Percentiles rank a stretch among this genome's conserved stretches.
Conservation (phyloP, 2,797 vertebrate genomes). For the Chromobotia macracanthus region DNA sequence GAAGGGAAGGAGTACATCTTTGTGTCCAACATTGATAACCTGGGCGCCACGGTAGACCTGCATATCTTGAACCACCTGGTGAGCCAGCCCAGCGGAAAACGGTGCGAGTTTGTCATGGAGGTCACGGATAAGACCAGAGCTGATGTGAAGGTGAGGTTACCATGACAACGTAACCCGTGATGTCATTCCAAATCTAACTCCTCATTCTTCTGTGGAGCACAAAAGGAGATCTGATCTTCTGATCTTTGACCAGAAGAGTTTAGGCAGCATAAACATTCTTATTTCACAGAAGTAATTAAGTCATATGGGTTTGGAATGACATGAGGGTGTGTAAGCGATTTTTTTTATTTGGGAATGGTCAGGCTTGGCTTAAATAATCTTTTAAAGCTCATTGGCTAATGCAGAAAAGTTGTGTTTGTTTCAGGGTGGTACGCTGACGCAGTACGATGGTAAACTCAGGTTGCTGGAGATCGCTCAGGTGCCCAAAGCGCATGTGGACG, state of each 20-base stretch:
- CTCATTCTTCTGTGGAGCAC: too few species aligned
- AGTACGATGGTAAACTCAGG: conserved; percentile 85
- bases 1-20: conserved; percentile 90
- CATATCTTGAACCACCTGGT: conserved; percentile 88
- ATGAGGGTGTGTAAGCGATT: background rate
- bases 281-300: too few species aligned
- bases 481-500: conserved; percentile 86
- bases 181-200: too few species aligned
- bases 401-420: background rate
- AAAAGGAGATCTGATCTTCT: too few species aligned
- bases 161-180: background rate
- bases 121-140: conserved; percentile 90
- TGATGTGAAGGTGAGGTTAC: conserved; percentile 84
- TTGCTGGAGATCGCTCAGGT: conserved; percentile 90
- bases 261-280: too few species aligned
- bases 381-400: background rate
- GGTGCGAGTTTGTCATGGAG: conserved; percentile 90
- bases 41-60: conserved; percentile 89
- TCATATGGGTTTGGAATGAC: background rate
- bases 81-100: conserved; percentile 82
- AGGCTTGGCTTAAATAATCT: background rate
- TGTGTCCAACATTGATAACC: conserved; percentile 90
- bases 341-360: too few species aligned
- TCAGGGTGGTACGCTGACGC: conserved; percentile 87
- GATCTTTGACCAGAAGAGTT: too few species aligned